A percentile compares a stretch with the other conserved stretches of the same genome.
Conservation (phyloP, 1,140 invertebrate species). For the Leptopilina clavipes region DNA sequence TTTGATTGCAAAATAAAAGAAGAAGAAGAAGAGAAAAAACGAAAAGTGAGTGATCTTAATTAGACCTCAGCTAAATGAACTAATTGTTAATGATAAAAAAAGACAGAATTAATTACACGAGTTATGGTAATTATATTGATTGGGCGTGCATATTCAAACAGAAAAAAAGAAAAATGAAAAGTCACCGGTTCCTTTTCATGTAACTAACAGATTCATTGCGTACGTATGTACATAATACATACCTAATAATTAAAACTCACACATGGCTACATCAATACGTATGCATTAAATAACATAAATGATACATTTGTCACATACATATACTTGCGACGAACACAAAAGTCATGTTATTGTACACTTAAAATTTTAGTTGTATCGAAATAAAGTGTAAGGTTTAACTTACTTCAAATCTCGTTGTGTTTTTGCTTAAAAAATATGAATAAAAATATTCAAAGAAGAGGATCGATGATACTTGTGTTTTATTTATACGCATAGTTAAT, state of each 20-base stretch:
- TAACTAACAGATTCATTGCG: constrained; percentile 41
- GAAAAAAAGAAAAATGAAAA: constrained; percentile 43
- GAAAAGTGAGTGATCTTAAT: constrained; percentile 42
- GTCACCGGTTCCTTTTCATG: constrained; percentile 37
- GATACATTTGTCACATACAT: constrained; percentile 41
- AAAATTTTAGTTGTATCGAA: constrained; percentile 69
- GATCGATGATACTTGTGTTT: constrained; percentile 42
- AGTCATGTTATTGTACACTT: constrained; percentile 70
- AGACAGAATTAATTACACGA: constrained; percentile 28
- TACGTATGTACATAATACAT: constrained; percentile 38
- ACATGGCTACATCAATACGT: constrained; percentile 29
- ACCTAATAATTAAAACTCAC: constrained; percentile 22
- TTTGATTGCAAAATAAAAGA: constrained; percentile 29
- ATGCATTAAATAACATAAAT: constrained; percentile 25
- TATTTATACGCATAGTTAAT: not conserved
- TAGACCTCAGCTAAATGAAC: not conserved
- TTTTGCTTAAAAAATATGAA: constrained; percentile 75
- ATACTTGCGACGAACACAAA: constrained; percentile 54
- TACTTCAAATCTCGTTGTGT: constrained; percentile 74
- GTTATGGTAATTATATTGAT: constrained; percentile 13
- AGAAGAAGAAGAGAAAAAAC: constrained; percentile 36
- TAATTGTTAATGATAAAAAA: not conserved
- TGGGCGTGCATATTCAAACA: constrained; percentile 3
- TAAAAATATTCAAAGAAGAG: constrained; percentile 69
- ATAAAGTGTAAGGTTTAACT: constrained; percentile 70